A percentile compares a stretch with the other conserved stretches of the same genome.
phyloP scores from a whole-genome alignment of 2,888 invertebrate genomes.

The Trachelus tabidus region DNA sequence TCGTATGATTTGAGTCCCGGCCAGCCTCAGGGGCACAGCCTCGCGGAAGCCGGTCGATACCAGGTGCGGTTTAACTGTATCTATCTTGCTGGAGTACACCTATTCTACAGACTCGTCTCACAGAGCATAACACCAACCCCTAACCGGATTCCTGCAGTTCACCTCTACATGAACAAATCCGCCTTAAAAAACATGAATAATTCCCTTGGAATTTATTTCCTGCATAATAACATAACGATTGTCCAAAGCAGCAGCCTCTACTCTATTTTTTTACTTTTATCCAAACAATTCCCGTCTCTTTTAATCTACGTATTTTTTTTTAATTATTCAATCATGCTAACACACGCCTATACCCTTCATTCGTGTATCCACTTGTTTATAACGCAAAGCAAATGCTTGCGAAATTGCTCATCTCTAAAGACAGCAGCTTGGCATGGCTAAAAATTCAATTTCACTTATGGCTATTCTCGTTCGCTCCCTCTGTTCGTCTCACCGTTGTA shows the following conservation, averaged over 20 bases:
- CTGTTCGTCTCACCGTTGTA: neutral
- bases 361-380: neutral
- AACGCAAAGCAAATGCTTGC: neutral
- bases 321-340: neutral
- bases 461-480: neutral
- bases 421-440: neutral
- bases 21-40: slow-evolving; percentile 13
- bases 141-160: neutral
- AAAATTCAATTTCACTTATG: neutral
- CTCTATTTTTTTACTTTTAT: neutral
- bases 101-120: neutral
- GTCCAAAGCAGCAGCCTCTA: neutral
- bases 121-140: neutral
- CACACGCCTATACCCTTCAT: neutral
- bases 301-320: neutral
- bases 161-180: neutral
- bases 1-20: slow-evolving; percentile 5
- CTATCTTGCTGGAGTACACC: slow-evolving; percentile 2
- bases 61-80: slow-evolving; percentile 22
- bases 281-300: neutral
- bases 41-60: slow-evolving; percentile 25
- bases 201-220: neutral
- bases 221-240: neutral
- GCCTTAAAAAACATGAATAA: neutral
- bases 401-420: neutral